A percentile compares a stretch with the other conserved stretches of the same genome.
These are phyloP conservation scores for Girardinus metallicus DNA, from an alignment of 2,797 vertebrate species.

Conservation along the genomic window DNA sequence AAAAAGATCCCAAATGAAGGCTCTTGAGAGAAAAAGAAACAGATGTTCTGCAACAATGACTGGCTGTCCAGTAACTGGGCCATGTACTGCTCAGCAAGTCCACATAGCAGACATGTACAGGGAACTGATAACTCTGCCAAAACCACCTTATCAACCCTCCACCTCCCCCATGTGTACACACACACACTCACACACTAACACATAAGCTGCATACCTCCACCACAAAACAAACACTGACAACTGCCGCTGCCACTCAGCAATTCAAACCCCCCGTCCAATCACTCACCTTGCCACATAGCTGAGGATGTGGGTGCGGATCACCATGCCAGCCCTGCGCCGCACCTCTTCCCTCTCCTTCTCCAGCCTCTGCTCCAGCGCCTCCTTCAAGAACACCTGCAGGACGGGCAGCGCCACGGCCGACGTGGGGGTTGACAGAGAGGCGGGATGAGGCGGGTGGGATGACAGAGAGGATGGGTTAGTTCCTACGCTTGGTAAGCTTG, in stretches of 20 bases:
- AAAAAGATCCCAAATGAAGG: not conserved
- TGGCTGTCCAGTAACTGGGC: slow-evolving; percentile 5
- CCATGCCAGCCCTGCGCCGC: slow-evolving; percentile 84
- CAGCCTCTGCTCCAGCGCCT: slow-evolving; percentile 86
- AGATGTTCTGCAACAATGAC: slow-evolving; percentile 1
- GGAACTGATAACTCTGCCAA: slow-evolving; percentile 41
- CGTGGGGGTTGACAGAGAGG: slow-evolving; percentile 38
- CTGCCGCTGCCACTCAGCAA: slow-evolving; percentile 68
- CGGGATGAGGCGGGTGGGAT: not conserved
- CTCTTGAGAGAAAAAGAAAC: not conserved
- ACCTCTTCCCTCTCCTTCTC: slow-evolving; percentile 84
- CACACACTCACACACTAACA: slow-evolving; percentile 13
- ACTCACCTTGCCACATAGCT: slow-evolving; percentile 95
- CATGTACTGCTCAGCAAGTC: not conserved
- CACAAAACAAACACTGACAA: slow-evolving; percentile 72
- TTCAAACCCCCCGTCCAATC: slow-evolving; percentile 22
- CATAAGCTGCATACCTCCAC: slow-evolving; percentile 37
- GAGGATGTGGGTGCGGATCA: slow-evolving; percentile 93
- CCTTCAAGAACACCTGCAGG: slow-evolving; percentile 86
- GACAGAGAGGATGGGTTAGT: slow-evolving; percentile 67
- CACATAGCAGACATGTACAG: slow-evolving; percentile 24
- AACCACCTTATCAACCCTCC: slow-evolving; percentile 28
- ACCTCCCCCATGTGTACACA: slow-evolving; percentile 19
- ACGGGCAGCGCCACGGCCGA: slow-evolving; percentile 59
- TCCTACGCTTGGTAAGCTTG: slow-evolving; percentile 60